Conservation (phyloP, 2,888 invertebrate species). For the Strigamia maritima region DNA sequence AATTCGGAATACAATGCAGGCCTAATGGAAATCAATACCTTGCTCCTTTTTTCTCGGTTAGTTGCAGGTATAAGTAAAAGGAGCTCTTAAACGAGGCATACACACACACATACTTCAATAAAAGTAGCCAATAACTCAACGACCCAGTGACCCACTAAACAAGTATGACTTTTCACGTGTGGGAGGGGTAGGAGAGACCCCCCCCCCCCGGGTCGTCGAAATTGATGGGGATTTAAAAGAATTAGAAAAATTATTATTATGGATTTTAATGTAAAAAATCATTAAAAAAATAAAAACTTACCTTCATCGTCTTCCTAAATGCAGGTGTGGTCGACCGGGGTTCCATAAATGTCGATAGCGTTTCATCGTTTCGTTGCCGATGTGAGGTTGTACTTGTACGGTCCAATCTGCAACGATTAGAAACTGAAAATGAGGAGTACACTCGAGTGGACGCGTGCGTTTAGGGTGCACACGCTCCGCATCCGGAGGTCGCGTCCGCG, state of each 20-base stretch:
- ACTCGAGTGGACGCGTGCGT: background rate
- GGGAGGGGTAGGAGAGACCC: too few species aligned
- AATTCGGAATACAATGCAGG: constrained; percentile 5
- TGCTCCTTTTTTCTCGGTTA: background rate
- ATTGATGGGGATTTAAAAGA: too few species aligned
- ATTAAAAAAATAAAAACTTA: background rate
- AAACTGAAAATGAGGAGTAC: background rate
- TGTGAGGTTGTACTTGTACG: background rate
- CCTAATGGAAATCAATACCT: constrained; percentile 19
- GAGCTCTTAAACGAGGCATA: background rate
- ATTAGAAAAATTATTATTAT: background rate
- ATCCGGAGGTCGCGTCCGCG: constrained; percentile 19
- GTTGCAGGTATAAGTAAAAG: constrained; percentile 16
- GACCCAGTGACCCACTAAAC: constrained; percentile 11
- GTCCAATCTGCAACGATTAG: background rate
- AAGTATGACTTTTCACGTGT: background rate
- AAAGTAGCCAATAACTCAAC: constrained; percentile 23
- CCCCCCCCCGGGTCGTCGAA: too few species aligned
- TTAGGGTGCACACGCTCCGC: constrained; percentile 12
- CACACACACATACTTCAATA: background rate
- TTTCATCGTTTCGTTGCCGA: background rate
- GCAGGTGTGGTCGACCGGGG: background rate
- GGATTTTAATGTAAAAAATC: background rate
- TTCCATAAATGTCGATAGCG: constrained; percentile 12
- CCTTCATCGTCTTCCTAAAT: constrained; percentile 1